These are phyloP conservation scores for Nephrotoma appendiculata DNA, from an alignment of 2,888 invertebrate genomes.

Conservation along the genomic window DNA sequence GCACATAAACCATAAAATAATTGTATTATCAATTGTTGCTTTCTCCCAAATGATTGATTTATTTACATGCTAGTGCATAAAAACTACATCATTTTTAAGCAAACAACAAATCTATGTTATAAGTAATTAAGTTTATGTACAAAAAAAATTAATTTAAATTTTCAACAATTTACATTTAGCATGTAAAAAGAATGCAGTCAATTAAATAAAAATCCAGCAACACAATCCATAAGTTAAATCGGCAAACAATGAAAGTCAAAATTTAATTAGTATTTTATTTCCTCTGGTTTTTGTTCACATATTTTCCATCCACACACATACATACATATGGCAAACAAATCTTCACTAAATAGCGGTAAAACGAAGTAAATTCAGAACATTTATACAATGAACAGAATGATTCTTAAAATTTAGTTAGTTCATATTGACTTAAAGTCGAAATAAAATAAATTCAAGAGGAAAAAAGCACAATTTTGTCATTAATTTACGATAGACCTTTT, in stretches of 20 bases:
- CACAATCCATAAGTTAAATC: background rate
- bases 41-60: too few species aligned
- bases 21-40: too few species aligned
- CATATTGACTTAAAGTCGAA: background rate
- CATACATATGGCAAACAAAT: background rate
- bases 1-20: too few species aligned
- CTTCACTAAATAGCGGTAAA: background rate
- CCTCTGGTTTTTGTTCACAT: background rate
- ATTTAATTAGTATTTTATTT: background rate
- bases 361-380: background rate
- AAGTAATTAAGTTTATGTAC: too few species aligned
- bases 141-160: background rate
- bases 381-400: background rate
- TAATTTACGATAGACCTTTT: constrained; percentile 4
- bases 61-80: too few species aligned
- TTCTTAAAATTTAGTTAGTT: background rate
- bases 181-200: background rate
- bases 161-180: background rate
- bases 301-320: background rate
- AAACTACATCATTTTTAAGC: too few species aligned
- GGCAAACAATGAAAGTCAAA: background rate
- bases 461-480: background rate
- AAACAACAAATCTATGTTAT: too few species aligned
- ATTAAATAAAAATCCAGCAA: background rate
- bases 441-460: background rate